Conservation (phyloP, 1,140 invertebrate species). For the Hesperophylax magnus region DNA sequence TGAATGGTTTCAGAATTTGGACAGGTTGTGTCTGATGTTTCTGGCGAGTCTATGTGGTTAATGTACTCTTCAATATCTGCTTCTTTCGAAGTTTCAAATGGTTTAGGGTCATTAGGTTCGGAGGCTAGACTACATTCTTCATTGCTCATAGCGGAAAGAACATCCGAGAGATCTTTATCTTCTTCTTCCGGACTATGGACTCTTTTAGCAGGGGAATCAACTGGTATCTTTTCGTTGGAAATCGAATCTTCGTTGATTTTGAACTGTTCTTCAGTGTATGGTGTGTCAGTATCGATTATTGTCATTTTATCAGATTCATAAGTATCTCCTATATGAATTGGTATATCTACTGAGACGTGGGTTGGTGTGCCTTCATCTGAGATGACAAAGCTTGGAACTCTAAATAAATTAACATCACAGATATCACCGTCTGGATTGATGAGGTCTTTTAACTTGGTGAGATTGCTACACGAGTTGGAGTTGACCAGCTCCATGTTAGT, state of each 20-base stretch:
- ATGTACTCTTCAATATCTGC: conserved; percentile 74
- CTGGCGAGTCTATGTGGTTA: conserved; percentile 85
- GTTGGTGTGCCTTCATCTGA: conserved; percentile 65
- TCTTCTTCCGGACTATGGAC: conserved; percentile 53
- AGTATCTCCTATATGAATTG: conserved; percentile 63
- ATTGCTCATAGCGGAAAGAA: conserved; percentile 77
- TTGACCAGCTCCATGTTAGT: conserved; percentile 67
- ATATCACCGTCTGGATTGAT: conserved; percentile 51
- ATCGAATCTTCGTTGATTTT: conserved; percentile 1
- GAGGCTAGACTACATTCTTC: conserved; percentile 78
- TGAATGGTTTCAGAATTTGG: conserved; percentile 78
- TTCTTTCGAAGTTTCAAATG: conserved; percentile 63
- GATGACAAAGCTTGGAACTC: conserved; percentile 68
- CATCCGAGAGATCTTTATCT: conserved; percentile 69
- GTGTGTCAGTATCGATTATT: conserved; percentile 74
- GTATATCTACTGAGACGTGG: conserved; percentile 53
- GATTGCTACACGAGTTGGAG: conserved; percentile 67
- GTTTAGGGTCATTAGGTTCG: conserved; percentile 74
- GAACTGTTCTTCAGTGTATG: conserved; percentile 66
- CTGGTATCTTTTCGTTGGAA: conserved; percentile 33
- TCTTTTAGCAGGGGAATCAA: conserved; percentile 47
- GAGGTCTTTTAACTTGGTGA: conserved; percentile 61
- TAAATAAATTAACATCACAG: conserved; percentile 66
- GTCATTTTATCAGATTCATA: conserved; percentile 74
- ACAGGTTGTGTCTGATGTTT: conserved; percentile 80